A percentile compares a stretch with the other conserved stretches of the same genome.
These are phyloP conservation scores for Calyptommatus sinebrachiatus DNA, from an alignment of 2,113 vertebrate genomes.

Conservation along the genomic window DNA sequence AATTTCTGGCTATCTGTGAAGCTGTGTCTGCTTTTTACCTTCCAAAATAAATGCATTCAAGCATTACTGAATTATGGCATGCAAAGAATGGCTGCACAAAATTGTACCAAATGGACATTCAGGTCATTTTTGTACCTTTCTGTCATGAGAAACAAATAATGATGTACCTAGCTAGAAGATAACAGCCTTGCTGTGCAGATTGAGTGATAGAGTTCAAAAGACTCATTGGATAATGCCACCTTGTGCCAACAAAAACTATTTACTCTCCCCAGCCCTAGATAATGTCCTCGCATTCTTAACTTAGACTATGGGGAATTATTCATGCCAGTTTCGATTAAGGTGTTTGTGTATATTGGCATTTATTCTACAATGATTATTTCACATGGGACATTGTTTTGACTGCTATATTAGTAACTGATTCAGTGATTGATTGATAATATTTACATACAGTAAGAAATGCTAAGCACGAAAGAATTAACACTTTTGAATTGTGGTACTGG, in stretches of 20 bases:
- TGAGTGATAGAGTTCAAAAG: not conserved
- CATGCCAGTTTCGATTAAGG: not conserved
- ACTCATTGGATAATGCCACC: not conserved
- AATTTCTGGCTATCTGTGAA: not conserved
- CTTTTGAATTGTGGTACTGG: no score
- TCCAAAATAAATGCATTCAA: conserved; percentile 1
- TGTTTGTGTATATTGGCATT: not conserved
- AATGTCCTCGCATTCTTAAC: not conserved
- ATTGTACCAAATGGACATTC: rapidly evolving
- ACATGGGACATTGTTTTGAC: no score
- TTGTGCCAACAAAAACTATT: not conserved
- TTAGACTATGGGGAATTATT: not conserved
- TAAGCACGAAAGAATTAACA: no score
- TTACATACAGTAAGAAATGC: no score
- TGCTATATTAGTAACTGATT: no score
- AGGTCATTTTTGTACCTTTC: conserved; percentile 7
- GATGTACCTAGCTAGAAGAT: not conserved
- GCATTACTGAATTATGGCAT: not conserved
- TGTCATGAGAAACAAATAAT: conserved; percentile 1
- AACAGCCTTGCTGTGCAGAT: not conserved
- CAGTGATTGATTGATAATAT: no score
- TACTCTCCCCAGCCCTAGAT: not conserved
- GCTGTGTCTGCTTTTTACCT: conserved; percentile 27
- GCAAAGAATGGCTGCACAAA: not conserved
- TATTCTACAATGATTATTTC: no score